A percentile compares a stretch with the other conserved stretches of the same genome.
Evolutionary conservation across 53 echinoderm and acorn worm species (phyloP).

Genomic region (Crossaster papposus): DNA sequence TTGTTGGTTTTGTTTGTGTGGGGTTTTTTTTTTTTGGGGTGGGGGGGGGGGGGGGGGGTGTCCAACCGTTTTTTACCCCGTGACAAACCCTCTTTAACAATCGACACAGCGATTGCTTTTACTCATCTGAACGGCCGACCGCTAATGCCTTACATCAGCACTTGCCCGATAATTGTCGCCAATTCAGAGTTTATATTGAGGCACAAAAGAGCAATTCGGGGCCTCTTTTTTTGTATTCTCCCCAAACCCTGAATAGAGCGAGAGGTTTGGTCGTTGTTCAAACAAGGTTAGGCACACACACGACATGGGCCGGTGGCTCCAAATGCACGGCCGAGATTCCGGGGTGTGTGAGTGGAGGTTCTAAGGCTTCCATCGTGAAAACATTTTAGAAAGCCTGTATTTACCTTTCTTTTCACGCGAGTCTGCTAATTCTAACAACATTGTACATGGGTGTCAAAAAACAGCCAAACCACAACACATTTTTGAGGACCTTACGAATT

Average conservation of each 20-base stretch:
- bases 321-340: background rate
- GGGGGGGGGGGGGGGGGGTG: background rate
- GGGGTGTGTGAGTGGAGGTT: background rate
- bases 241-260: conserved; percentile 21
- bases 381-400: background rate
- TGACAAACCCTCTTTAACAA: background rate
- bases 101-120: background rate
- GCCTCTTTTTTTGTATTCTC: conserved; percentile 1
- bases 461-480: no score
- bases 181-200: conserved; percentile 10
- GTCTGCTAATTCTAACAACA: background rate
- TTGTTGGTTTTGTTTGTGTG: no score
- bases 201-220: conserved; percentile 48
- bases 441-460: background rate
- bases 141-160: conserved; percentile 49
- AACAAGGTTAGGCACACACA: conserved; percentile 61
- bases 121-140: conserved; percentile 7
- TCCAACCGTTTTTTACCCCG: background rate
- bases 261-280: conserved; percentile 38
- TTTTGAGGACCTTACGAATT: no score
- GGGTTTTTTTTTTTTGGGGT: background rate
- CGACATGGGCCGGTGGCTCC: background rate
- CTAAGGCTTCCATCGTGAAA: background rate
- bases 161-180: conserved; percentile 36
- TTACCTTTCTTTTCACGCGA: background rate